Evolutionary conservation across 2,797 vertebrate genomes (phyloP), one percentile per base, ranked within the genome.

Genomic region (Hirundo rustica): DNA sequence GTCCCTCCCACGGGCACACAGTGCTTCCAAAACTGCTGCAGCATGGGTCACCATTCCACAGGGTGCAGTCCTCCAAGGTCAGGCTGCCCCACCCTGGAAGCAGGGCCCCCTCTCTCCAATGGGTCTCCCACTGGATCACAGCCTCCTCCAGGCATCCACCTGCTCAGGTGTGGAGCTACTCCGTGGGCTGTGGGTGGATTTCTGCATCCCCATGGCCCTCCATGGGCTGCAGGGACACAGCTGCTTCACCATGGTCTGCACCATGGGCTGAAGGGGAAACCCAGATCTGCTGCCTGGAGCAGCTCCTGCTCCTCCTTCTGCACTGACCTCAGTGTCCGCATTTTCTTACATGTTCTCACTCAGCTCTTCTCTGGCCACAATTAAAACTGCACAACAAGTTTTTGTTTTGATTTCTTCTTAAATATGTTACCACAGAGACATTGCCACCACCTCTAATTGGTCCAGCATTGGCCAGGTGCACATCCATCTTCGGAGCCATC

Each of bases 1-100:
- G 6, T 47, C 16, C 13, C 16, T 53, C 8, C 8, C 38, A 19
- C 0, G 1, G 36, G 5, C 32, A 75, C 1, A 17, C 21, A 27
- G 10, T 11, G 1, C 8, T 19, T 32, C 17, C 13, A 14, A 51
- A 50, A 17, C 18, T 60, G 16, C 54, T 36, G n/a, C 0, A 1
- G 5, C 0, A 0, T 68, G 13, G 7, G 38, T n/a, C 47, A 4
- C 22, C 16, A 19, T 68, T 67, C 27, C 19, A 4, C 3, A 3
- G 38, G 16, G 2, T 45, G 10, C 32, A 51, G 11, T 19, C 8
- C 27, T 34, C 2, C 27, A 15, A 36, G 53, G 18, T 22, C 22
- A 67, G 26, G 32, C 32, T 58, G 10, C 32, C 75, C 12, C 32
- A 58, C 26, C 36, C 27, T 32, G 8, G 18, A 4, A 51, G 9